These are phyloP conservation scores for Montipora sp. DNA, from an alignment of 64 coral and sea anemone species.

Conservation along the genomic window DNA sequence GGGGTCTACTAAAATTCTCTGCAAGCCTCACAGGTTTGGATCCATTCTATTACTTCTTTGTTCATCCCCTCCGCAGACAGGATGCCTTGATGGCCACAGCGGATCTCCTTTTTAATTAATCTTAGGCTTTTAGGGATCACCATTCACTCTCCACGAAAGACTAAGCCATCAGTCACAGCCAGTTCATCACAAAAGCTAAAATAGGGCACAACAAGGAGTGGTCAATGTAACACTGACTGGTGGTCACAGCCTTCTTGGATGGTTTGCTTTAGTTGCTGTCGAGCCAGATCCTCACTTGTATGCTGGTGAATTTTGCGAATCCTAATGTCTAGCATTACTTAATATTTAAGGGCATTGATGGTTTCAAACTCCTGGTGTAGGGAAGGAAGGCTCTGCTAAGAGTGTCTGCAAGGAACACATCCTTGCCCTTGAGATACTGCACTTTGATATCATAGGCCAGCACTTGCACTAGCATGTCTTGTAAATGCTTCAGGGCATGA, in stretches of 20 bases:
- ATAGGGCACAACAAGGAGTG: neutral
- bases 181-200: neutral
- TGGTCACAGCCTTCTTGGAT: neutral
- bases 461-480: neutral
- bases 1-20: neutral
- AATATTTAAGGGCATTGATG: neutral
- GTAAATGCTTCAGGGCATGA: too few relatives aligned
- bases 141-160: too few relatives aligned
- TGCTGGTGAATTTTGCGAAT: neutral
- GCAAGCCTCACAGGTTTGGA: constrained; percentile 34
- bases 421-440: neutral
- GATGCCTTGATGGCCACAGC: neutral
- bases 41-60: constrained; percentile 24
- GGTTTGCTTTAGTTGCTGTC: neutral
- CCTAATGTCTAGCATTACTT: neutral
- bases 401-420: neutral
- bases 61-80: constrained; percentile 9
- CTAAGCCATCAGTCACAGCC: neutral
- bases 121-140: neutral
- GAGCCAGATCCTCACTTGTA: neutral
- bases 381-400: neutral
- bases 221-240: neutral
- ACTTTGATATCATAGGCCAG: neutral
- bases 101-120: neutral
- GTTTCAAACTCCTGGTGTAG: neutral